Base-by-base conservation (phyloP, 2,797 vertebrate species). In the Schizothorax lantsangensis region DNA sequence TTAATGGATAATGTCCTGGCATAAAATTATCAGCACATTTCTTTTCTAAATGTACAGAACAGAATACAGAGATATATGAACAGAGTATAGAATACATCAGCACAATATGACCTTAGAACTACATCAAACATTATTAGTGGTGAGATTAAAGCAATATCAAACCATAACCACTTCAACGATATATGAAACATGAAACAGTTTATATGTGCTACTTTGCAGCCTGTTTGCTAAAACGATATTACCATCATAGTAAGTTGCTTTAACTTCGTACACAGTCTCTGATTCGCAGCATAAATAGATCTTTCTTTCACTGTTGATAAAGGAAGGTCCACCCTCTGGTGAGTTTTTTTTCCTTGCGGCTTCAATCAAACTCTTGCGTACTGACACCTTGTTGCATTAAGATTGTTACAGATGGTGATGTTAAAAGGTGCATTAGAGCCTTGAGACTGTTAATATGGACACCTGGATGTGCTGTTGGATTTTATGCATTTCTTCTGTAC, bases 321-420 rank as follows among this genome's bases (percentile, higher is more conserved):
- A 64, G 17, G 26, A 77, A 77, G 74, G 30, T 11, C 74, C 74
- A 77, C 74, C 74, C 74, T 36, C 30, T 77, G 47, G 73, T 52
- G 45, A 30, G 72, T 1, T 7, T 8, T 73, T 73, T 1, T 15
- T 3, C 23, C 6, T 72, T n/a, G 23, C 4, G 1, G 19, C 12
- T 72, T n/a, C 23, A 47, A 9, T 45, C 11, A 26, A 8, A 47
- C 14, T 72, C 38, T 72, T 8, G 6, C 1, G 71, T 73, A 17
- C n/a, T 47, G 43, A 3, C 0, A 4, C 2, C 7, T 49, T 30
- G 26, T 49, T 26, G 45, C 26, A 33, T 52, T 75, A 33, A 19
- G 9, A 52, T 33, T 36, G 74, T 52, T 9, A 52, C 26, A 47
- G 6, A 8, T 8, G 19, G 4, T 19, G 15, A 75, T 17, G 10